These are phyloP conservation scores for Pampusana beccarii DNA, from an alignment of 2,113 vertebrate species.

Conservation along the genomic window DNA sequence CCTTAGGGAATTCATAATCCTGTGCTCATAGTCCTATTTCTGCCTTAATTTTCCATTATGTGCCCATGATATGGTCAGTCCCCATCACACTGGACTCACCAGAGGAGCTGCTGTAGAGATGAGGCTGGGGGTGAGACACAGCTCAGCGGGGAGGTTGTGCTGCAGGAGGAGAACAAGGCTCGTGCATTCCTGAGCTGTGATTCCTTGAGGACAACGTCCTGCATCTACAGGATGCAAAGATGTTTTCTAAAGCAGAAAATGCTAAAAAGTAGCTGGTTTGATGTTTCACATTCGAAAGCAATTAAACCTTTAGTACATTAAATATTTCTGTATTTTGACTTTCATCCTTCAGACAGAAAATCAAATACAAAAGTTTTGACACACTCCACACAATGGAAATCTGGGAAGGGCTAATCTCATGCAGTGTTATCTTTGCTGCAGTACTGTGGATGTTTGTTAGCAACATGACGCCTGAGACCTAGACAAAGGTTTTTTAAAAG, in stretches of 20 bases:
- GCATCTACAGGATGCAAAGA: neutral
- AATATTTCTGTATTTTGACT: neutral
- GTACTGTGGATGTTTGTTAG: neutral
- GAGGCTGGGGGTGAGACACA: neutral
- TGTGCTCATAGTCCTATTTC: neutral
- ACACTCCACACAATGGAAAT: neutral
- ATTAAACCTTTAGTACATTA: neutral
- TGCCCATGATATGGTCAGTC: neutral
- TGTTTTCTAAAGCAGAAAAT: neutral
- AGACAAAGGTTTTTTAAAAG: neutral
- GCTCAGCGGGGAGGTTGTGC: neutral
- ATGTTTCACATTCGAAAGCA: neutral
- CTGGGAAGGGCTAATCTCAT: neutral
- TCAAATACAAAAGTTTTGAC: neutral
- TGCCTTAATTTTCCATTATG: neutral
- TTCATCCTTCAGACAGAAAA: neutral
- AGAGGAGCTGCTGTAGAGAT: rapidly evolving
- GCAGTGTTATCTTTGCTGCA: neutral
- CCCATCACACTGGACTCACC: neutral
- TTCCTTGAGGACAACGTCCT: neutral
- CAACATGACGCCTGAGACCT: neutral
- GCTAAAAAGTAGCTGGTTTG: neutral
- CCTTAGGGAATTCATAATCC: neutral
- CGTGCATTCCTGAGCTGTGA: neutral
- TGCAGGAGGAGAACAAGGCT: neutral